Conservation (phyloP, 2,113 vertebrate species). For the Nipponia nippon region DNA sequence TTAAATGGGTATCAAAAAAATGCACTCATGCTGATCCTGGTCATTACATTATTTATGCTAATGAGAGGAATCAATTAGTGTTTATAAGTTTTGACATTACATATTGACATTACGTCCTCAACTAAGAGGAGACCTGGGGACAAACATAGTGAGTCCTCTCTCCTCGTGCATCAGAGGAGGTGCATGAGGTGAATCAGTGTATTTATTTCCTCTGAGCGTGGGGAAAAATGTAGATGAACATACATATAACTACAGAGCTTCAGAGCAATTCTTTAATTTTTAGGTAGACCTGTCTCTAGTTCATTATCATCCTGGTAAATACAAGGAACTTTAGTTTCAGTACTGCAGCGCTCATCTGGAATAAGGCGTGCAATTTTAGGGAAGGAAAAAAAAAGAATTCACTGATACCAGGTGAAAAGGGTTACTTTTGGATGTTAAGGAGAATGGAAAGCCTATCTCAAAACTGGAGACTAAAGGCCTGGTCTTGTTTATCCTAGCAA, state of each 20-base stretch:
- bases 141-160: background rate
- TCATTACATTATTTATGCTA: background rate
- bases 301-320: background rate
- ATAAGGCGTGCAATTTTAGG: background rate
- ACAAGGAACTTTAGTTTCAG: background rate
- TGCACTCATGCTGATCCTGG: background rate
- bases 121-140: background rate
- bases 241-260: background rate
- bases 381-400: background rate
- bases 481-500: slow-evolving; percentile 2
- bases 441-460: slow-evolving; percentile 9
- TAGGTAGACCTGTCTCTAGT: background rate
- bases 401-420: background rate
- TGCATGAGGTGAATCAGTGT: background rate
- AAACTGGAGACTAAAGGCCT: background rate
- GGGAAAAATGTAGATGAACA: background rate
- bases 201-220: background rate
- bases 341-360: background rate
- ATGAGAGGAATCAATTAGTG: background rate
- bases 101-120: background rate
- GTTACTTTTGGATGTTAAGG: background rate
- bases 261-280: background rate
- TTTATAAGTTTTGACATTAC: background rate
- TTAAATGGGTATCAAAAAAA: background rate
- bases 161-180: background rate